Percentiles rank a stretch among this genome's conserved stretches.
Evolutionary conservation across 2,113 vertebrate genomes (phyloP).

Genomic region (Megatriorchis doriae): DNA sequence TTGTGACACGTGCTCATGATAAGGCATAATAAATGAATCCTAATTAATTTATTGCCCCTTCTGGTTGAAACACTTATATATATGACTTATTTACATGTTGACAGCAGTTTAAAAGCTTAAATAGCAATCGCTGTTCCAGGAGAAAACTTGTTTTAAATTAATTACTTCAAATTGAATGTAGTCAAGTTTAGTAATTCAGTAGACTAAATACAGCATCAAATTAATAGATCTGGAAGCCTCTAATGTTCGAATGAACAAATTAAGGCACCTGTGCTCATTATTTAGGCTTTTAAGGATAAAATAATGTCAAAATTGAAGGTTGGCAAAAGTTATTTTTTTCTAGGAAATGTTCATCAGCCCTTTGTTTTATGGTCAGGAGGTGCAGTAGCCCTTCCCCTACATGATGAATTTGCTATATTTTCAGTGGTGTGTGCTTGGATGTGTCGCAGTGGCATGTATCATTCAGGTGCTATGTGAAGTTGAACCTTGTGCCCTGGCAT

Average conservation of each 20-base stretch:
- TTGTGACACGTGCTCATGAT: constrained; percentile 50
- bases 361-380: neutral
- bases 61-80: constrained; percentile 45
- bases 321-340: constrained; percentile 21
- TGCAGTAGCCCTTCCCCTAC: neutral
- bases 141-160: constrained; percentile 45
- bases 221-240: constrained; percentile 64
- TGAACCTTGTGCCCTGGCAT: neutral
- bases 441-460: neutral
- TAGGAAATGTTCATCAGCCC: neutral
- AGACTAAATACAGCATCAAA: constrained; percentile 38
- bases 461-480: neutral
- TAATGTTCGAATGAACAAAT: constrained; percentile 55
- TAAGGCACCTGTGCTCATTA: constrained; percentile 56
- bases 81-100: constrained; percentile 61
- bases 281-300: constrained; percentile 64
- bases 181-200: constrained; percentile 50
- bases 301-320: constrained; percentile 25
- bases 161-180: constrained; percentile 54
- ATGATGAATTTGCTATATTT: neutral
- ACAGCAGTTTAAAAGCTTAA: constrained; percentile 39
- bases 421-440: neutral
- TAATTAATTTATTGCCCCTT: constrained; percentile 76
- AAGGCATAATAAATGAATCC: constrained; percentile 61
- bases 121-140: constrained; percentile 6